Conservation (phyloP, 2,797 vertebrate genomes). For the Sebastes hopkinsi region DNA sequence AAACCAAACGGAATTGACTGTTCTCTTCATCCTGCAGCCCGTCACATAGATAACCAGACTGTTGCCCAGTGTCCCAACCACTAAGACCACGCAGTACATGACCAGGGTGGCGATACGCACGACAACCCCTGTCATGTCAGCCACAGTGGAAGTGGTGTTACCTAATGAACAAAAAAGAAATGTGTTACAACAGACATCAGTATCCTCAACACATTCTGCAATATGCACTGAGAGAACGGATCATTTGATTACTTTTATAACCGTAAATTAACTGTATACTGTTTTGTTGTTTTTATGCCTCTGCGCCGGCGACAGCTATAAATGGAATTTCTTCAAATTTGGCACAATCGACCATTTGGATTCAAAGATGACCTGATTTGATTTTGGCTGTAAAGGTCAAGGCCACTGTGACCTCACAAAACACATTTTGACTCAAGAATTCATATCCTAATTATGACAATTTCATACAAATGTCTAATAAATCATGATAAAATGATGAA, state of each 20-base stretch:
- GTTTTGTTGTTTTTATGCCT: background rate
- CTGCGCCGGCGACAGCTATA: no score
- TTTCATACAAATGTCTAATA: no score
- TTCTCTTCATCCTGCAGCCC: conserved; percentile 73
- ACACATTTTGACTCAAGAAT: no score
- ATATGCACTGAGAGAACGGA: background rate
- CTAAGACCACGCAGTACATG: conserved; percentile 51
- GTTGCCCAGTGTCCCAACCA: conserved; percentile 67
- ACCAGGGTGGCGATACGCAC: background rate
- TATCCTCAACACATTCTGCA: background rate
- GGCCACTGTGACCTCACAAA: no score
- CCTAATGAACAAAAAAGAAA: background rate
- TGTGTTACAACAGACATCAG: background rate
- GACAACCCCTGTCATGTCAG: accelerated
- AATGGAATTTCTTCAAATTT: no score
- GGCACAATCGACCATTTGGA: no score
- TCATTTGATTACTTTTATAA: background rate
- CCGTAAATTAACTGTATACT: background rate
- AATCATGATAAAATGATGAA: no score
- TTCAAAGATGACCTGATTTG: no score
- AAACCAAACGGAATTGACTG: conserved; percentile 75
- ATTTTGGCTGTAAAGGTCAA: no score
- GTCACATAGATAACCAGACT: conserved; percentile 79
- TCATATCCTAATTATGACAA: no score
- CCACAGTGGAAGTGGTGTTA: background rate